Evolutionary conservation across 2,888 invertebrate species (phyloP).

Genomic region (Amphimallon solstitiale): DNA sequence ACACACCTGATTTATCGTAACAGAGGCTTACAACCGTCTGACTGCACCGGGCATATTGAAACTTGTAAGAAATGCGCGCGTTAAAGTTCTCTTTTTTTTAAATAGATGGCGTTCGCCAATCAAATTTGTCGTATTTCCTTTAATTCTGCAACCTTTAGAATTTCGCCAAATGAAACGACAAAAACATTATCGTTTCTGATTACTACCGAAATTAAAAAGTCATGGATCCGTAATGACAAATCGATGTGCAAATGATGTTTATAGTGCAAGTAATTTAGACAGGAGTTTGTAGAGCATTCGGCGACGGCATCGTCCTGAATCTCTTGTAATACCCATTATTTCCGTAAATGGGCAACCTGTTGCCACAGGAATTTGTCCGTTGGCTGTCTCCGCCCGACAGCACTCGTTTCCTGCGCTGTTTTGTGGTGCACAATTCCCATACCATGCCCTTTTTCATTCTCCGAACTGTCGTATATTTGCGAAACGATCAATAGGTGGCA

Average conservation of each 20-base stretch:
- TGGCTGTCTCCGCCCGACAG: neutral
- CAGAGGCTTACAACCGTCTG: no score
- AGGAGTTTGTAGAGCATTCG: slow-evolving; percentile 23
- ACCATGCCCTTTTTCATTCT: neutral
- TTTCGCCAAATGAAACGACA: no score
- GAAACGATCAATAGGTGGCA: slow-evolving; percentile 26
- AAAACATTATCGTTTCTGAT: no score
- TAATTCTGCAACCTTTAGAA: no score
- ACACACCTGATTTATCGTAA: no score
- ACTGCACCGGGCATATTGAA: no score
- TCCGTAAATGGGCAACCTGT: slow-evolving; percentile 41
- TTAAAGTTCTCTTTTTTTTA: no score
- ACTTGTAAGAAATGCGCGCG: no score
- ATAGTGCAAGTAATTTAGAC: slow-evolving; percentile 33
- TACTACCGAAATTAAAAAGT: neutral
- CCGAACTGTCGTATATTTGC: neutral
- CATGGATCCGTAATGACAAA: neutral
- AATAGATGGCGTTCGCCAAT: no score
- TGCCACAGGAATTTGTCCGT: slow-evolving; percentile 25
- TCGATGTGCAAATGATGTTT: slow-evolving; percentile 31
- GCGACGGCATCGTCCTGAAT: neutral
- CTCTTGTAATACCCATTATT: slow-evolving; percentile 37
- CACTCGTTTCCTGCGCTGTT: neutral
- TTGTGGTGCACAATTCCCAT: neutral
- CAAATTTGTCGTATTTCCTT: no score